A percentile compares a stretch with the other conserved stretches of the same genome.
These are phyloP conservation scores for Fabriciana adippe DNA, from an alignment of 2,888 invertebrate genomes.

Conservation along the genomic window DNA sequence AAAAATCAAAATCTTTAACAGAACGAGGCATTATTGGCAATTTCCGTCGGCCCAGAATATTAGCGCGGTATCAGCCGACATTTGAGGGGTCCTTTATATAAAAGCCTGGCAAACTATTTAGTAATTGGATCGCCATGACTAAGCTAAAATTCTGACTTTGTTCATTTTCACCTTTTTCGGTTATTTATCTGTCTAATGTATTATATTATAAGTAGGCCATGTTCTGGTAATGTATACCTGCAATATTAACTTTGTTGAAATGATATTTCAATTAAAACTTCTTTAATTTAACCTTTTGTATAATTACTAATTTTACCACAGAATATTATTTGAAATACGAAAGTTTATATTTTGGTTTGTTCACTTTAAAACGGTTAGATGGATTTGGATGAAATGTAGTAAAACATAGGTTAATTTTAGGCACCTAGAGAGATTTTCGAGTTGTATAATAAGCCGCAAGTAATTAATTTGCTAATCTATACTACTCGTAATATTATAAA, in stretches of 20 bases:
- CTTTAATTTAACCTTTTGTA: no score
- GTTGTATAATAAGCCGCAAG: no score
- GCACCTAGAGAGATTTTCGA: no score
- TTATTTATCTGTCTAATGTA: constrained; percentile 27
- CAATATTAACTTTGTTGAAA: background rate
- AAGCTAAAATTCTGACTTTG: constrained; percentile 37
- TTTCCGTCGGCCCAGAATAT: constrained; percentile 36
- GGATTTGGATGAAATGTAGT: no score
- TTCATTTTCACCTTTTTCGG: constrained; percentile 31
- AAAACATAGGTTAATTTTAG: no score
- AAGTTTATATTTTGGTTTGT: no score
- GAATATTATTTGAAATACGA: no score
- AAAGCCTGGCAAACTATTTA: constrained; percentile 41
- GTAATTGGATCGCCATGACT: constrained; percentile 42
- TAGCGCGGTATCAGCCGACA: constrained; percentile 31
- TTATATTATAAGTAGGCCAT: constrained; percentile 12
- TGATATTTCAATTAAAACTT: background rate
- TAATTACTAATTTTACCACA: no score
- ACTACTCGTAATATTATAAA: no score
- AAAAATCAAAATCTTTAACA: background rate
- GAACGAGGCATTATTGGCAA: constrained; percentile 36
- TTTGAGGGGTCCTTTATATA: constrained; percentile 32
- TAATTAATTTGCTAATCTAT: no score
- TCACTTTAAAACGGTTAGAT: no score
- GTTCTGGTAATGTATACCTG: background rate